Percentiles rank a stretch among this genome's conserved stretches.
phyloP scores from a whole-genome alignment of 2,113 vertebrate species.

The Elephantulus edwardii region DNA sequence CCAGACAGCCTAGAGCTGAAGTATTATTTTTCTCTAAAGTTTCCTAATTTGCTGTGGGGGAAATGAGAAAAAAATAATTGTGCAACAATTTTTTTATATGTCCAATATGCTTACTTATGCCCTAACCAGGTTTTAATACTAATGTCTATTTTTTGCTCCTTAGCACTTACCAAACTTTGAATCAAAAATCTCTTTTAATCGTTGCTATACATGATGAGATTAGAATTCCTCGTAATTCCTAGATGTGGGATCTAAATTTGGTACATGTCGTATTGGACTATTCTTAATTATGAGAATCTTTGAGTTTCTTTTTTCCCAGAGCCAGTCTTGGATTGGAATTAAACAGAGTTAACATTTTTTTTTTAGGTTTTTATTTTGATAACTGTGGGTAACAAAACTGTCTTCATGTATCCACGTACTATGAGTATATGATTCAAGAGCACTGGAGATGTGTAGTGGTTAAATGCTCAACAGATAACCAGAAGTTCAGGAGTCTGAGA shows the following conservation, averaged over 20 bases:
- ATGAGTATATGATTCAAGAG: not conserved
- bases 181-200: not conserved
- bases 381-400: not conserved
- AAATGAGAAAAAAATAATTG: not conserved
- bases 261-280: not conserved
- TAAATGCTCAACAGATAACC: not conserved
- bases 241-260: not conserved
- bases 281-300: not conserved
- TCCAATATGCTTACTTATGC: not conserved
- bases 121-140: not conserved
- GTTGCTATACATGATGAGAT: not conserved
- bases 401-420: not conserved
- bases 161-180: not conserved
- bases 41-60: not conserved
- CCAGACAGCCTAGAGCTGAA: not conserved
- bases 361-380: not conserved
- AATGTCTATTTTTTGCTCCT: not conserved
- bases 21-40: not conserved
- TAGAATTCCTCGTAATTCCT: not conserved
- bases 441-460: not conserved
- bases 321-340: too few species aligned
- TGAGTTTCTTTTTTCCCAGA: not conserved
- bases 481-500: not conserved
- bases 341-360: not conserved
- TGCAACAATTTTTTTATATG: not conserved